These are phyloP conservation scores for Apotomis turbidana DNA, from an alignment of 2,888 invertebrate genomes.

Conservation along the genomic window DNA sequence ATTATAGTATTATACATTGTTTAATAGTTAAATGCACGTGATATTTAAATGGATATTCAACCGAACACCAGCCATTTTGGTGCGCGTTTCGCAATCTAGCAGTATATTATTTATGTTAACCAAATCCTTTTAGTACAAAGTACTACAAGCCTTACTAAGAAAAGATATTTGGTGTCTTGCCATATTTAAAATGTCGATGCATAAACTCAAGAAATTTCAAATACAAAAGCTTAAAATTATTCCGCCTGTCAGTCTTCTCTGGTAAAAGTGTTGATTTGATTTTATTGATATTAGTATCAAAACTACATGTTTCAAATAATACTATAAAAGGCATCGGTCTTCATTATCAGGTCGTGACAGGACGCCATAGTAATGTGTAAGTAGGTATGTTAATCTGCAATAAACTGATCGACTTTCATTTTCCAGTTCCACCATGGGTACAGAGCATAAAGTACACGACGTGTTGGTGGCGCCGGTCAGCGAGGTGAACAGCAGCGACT, in stretches of 20 bases:
- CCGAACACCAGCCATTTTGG: background rate
- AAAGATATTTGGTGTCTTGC: background rate
- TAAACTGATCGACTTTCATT: background rate
- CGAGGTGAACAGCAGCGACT: constrained; percentile 68
- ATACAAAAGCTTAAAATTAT: no score
- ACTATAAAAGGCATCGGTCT: no score
- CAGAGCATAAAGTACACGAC: constrained; percentile 48
- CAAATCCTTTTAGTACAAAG: background rate
- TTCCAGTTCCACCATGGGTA: constrained; percentile 28
- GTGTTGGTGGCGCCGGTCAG: constrained; percentile 55
- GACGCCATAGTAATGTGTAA: no score
- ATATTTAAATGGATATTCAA: background rate
- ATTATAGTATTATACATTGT: background rate
- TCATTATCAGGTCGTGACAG: no score
- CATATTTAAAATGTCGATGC: no score
- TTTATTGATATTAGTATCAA: no score
- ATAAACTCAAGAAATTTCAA: no score
- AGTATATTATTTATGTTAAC: background rate
- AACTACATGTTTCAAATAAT: no score
- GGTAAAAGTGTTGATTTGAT: no score
- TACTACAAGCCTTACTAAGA: background rate
- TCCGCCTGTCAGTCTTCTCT: no score
- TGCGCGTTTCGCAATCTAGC: background rate
- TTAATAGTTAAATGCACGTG: background rate
- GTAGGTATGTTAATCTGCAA: no score